Conservation (phyloP, 1,140 invertebrate species). For the Bactericera cockerelli region DNA sequence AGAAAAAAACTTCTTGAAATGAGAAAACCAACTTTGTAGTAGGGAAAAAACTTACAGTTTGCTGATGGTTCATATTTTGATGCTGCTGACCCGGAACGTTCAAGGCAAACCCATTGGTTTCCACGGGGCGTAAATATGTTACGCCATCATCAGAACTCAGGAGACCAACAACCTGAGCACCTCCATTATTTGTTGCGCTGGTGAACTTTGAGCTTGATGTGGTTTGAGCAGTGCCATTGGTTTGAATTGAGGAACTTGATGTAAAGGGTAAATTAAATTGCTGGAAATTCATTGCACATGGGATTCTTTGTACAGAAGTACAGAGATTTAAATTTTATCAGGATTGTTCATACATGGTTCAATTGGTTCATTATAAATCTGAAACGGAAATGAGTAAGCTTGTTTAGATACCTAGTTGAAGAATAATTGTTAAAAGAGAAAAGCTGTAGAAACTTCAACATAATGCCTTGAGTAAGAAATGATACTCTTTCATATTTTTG, state of each 20-base stretch:
- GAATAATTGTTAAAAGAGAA: no score
- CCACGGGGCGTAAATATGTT: conserved; percentile 53
- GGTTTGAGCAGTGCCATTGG: conserved; percentile 23
- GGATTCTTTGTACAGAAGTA: not conserved
- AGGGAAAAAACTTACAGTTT: not conserved
- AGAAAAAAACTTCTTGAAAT: no score
- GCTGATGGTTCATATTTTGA: conserved; percentile 18
- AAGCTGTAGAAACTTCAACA: no score
- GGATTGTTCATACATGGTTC: no score
- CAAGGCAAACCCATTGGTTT: conserved; percentile 34
- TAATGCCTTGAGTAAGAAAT: no score
- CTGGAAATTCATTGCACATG: conserved; percentile 3
- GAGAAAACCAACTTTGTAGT: no score
- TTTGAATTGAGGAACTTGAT: not conserved
- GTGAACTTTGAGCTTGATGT: conserved; percentile 44
- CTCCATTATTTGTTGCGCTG: conserved; percentile 39
- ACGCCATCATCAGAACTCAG: conserved; percentile 47
- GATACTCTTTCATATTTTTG: no score
- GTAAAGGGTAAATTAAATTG: not conserved
- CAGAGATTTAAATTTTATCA: not conserved
- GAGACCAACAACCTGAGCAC: conserved; percentile 36
- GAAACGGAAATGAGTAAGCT: no score
- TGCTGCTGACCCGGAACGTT: conserved; percentile 18
- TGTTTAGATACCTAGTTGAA: no score
- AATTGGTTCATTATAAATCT: no score